phyloP scores from a whole-genome alignment of 92 coral and sea anemone species.

The Parazoanthus atlanticus region DNA sequence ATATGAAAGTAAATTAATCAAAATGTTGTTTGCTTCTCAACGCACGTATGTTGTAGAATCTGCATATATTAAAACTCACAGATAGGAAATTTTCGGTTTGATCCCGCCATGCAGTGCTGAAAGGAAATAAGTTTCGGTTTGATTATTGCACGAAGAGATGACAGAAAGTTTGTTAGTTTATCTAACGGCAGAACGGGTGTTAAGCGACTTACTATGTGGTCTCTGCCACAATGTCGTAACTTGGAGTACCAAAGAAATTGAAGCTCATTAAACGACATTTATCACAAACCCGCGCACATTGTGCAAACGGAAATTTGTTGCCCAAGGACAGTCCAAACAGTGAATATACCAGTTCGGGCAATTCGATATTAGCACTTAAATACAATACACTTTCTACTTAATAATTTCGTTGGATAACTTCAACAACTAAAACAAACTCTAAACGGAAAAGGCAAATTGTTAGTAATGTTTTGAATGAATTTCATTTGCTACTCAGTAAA shows the following conservation, averaged over 20 bases:
- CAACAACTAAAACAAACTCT: slow-evolving; percentile 34
- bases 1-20: slow-evolving; percentile 38
- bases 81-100: slow-evolving; percentile 54
- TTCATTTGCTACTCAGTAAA: slow-evolving; percentile 36
- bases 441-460: slow-evolving; percentile 22
- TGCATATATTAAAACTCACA: slow-evolving; percentile 76
- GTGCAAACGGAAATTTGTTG: slow-evolving; percentile 89
- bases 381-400: slow-evolving; percentile 35
- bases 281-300: slow-evolving; percentile 78
- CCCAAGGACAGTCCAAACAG: slow-evolving; percentile 50
- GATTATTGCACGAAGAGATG: slow-evolving; percentile 62
- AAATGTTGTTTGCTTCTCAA: slow-evolving; percentile 62
- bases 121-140: slow-evolving; percentile 79
- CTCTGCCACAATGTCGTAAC: slow-evolving; percentile 66
- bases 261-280: slow-evolving; percentile 82
- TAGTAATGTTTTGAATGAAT: slow-evolving; percentile 35
- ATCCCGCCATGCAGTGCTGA: slow-evolving; percentile 49
- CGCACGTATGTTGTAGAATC: slow-evolving; percentile 63
- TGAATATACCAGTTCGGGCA: slow-evolving; percentile 25
- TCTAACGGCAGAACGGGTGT: slow-evolving; percentile 60
- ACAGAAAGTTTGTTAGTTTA: slow-evolving; percentile 47
- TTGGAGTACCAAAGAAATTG: slow-evolving; percentile 74
- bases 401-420: slow-evolving; percentile 24
- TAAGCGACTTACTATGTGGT: slow-evolving; percentile 77
- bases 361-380: slow-evolving; percentile 37